These are phyloP conservation scores for Thermophis baileyi DNA, from an alignment of 2,113 vertebrate species.

Conservation along the genomic window DNA sequence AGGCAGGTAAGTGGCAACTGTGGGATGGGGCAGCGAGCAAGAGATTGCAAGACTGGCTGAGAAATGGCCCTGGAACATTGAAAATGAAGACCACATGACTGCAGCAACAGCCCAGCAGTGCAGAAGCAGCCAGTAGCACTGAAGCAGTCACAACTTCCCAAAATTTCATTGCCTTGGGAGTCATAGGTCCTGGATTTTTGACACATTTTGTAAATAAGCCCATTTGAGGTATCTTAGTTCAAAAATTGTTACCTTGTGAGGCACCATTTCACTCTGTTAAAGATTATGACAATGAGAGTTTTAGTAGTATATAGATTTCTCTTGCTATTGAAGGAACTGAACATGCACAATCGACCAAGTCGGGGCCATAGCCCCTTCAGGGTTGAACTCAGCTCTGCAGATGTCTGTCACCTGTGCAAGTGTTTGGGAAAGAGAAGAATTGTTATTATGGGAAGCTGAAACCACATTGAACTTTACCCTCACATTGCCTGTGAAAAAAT, in stretches of 20 bases:
- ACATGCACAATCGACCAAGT: slow-evolving; percentile 56
- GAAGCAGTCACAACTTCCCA: neutral
- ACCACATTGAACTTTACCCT: slow-evolving; percentile 58
- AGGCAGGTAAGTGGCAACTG: neutral
- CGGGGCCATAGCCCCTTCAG: slow-evolving; percentile 41
- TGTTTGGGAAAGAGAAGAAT: slow-evolving; percentile 56
- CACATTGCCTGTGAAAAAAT: slow-evolving; percentile 50
- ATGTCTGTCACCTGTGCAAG: slow-evolving; percentile 63
- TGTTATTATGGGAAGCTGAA: slow-evolving; percentile 61
- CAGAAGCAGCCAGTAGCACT: neutral
- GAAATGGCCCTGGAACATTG: neutral
- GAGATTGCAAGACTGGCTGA: neutral
- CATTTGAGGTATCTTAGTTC: neutral
- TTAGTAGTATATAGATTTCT: slow-evolving; percentile 5
- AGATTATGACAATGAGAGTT: neutral
- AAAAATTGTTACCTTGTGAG: neutral
- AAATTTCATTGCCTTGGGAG: neutral
- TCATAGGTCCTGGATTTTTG: neutral
- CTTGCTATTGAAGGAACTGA: slow-evolving; percentile 51
- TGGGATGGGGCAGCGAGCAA: neutral
- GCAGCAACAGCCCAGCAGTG: neutral
- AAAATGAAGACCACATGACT: neutral
- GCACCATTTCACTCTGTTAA: neutral
- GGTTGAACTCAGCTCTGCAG: slow-evolving; percentile 52
- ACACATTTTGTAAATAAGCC: neutral